Conservation (phyloP, 2,888 invertebrate species). For the Biston betularia region DNA sequence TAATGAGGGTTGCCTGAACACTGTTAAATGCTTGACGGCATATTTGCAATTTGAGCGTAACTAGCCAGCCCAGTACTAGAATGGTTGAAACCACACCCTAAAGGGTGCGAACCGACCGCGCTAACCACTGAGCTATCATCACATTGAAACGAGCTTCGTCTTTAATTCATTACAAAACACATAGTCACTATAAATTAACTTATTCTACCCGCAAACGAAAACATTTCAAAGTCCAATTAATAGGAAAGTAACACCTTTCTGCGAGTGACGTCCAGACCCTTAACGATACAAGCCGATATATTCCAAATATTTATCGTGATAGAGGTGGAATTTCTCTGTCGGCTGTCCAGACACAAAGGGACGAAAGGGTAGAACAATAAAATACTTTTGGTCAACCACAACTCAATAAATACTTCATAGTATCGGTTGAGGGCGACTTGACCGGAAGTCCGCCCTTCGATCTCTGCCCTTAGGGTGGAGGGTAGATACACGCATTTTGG, state of each 20-base stretch:
- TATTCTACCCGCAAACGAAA: constrained; percentile 68
- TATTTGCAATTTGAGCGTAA: too few relatives aligned
- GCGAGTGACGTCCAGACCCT: constrained; percentile 52
- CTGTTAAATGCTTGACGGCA: too few relatives aligned
- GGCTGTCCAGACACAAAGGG: constrained; percentile 52
- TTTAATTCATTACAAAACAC: constrained; percentile 37
- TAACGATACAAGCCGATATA: constrained; percentile 40
- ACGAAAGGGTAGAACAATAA: constrained; percentile 80
- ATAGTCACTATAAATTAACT: constrained; percentile 56
- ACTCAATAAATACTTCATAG: constrained; percentile 86
- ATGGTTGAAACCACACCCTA: too few relatives aligned
- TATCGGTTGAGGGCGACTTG: constrained; percentile 80
- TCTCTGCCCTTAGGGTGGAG: constrained; percentile 64
- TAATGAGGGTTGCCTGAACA: too few relatives aligned
- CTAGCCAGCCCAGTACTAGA: too few relatives aligned
- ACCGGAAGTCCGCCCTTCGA: constrained; percentile 81
- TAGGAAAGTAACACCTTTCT: constrained; percentile 70
- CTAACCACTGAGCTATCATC: too few relatives aligned
- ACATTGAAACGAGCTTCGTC: constrained; percentile 25
- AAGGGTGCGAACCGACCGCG: too few relatives aligned
- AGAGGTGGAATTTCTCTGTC: constrained; percentile 48
- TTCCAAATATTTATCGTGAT: constrained; percentile 37
- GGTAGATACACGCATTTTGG: constrained; percentile 62
- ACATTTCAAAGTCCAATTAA: constrained; percentile 76
- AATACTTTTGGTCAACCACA: constrained; percentile 83